These are phyloP conservation scores for Chydorus sphaericus DNA, from an alignment of 2,888 invertebrate genomes.

Conservation along the genomic window DNA sequence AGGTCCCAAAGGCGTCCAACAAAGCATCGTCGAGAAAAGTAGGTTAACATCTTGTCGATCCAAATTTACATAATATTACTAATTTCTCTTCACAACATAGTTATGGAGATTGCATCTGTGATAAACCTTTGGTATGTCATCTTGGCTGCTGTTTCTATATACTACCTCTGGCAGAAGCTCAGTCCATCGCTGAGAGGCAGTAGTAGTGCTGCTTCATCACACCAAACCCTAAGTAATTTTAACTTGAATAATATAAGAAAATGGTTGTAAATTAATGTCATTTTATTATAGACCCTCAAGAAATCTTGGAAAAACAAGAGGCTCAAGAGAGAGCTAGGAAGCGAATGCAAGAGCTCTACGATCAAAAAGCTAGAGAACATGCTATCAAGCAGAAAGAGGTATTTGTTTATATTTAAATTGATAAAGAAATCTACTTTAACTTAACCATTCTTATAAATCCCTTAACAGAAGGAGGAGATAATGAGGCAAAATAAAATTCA, in stretches of 20 bases:
- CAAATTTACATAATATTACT: background rate
- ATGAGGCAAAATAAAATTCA: conserved; percentile 7
- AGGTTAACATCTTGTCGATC: background rate
- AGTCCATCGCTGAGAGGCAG: background rate
- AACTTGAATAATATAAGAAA: background rate
- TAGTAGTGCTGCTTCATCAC: background rate
- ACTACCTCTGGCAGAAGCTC: background rate
- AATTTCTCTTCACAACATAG: background rate
- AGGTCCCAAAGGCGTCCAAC: background rate
- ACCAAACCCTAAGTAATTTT: background rate
- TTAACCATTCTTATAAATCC: too few relatives aligned
- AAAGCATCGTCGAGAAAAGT: background rate
- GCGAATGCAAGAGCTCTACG: conserved; percentile 13
- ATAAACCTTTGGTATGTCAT: background rate
- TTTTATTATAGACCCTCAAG: conserved; percentile 1
- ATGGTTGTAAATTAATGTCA: background rate
- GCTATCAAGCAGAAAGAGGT: conserved; percentile 12
- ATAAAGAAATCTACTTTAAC: too few relatives aligned
- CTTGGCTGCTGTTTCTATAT: background rate
- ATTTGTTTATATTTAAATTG: background rate
- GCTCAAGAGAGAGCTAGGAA: conserved; percentile 12
- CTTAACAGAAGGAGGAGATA: conserved; percentile 10
- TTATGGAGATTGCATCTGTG: too few relatives aligned
- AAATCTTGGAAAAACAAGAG: conserved; percentile 11
- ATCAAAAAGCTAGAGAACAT: conserved; percentile 6